phyloP scores from a whole-genome alignment of 2,797 vertebrate genomes.

The Spea hammondii region DNA sequence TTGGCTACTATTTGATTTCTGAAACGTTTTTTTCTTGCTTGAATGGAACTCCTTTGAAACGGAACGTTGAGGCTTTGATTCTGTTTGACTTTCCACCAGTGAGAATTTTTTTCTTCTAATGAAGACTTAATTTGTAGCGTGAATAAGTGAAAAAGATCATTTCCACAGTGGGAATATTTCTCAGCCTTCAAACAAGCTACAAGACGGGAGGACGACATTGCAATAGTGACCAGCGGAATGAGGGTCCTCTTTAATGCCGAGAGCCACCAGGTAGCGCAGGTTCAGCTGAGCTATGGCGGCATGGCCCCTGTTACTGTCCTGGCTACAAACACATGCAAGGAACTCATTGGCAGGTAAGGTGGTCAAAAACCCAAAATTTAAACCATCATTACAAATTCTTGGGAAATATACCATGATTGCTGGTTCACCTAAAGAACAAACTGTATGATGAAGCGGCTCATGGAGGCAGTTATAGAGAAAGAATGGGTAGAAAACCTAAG shows the following conservation, averaged over 20 bases:
- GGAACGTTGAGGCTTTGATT: conserved; percentile 15
- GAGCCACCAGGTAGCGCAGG: conserved; percentile 65
- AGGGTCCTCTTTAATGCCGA: conserved; percentile 71
- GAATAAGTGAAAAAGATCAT: conserved; percentile 12
- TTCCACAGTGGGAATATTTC: conserved; percentile 76
- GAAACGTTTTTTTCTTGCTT: too few species aligned
- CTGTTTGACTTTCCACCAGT: too few species aligned
- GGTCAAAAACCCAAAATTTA: not conserved
- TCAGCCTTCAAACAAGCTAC: conserved; percentile 87
- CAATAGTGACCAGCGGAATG: conserved; percentile 83
- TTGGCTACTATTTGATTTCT: too few species aligned
- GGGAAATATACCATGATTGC: too few species aligned
- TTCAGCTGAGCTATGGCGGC: conserved; percentile 79
- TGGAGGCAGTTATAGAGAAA: too few species aligned
- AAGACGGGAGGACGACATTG: conserved; percentile 86
- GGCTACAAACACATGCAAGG: conserved; percentile 66
- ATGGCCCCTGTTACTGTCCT: conserved; percentile 78
- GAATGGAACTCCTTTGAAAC: too few species aligned
- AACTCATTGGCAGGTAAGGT: conserved; percentile 69
- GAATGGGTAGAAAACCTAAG: too few species aligned
- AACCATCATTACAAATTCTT: not conserved
- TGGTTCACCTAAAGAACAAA: too few species aligned
- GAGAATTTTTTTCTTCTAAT: not conserved
- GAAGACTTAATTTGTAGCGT: not conserved
- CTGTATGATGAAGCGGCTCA: too few species aligned